Evolutionary conservation across 2,888 invertebrate genomes (phyloP).

Genomic region (Exocentrus adspersus): DNA sequence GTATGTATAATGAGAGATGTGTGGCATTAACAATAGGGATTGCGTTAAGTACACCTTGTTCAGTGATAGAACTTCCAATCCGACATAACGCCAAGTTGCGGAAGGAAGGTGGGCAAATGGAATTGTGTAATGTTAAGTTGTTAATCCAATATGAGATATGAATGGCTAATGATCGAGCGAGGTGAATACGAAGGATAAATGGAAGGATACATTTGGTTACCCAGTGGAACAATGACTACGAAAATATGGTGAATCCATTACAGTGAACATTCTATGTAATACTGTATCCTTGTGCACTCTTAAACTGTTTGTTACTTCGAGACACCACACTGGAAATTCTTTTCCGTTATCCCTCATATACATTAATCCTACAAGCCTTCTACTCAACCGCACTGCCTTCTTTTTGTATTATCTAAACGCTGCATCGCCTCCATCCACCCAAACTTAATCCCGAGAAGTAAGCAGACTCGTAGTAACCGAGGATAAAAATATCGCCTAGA

Average conservation of each 20-base stretch:
- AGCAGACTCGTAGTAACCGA: not conserved
- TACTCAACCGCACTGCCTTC: not conserved
- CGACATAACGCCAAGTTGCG: not conserved
- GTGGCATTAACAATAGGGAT: not conserved
- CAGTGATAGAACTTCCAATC: not conserved
- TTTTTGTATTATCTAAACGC: conserved; percentile 9
- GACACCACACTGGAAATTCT: too few species aligned
- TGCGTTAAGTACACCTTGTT: not conserved
- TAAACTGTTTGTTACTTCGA: too few species aligned
- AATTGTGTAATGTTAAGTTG: not conserved
- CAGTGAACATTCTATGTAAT: too few species aligned
- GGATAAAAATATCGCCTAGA: conserved; percentile 6
- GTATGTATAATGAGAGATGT: not conserved
- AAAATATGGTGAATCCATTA: too few species aligned
- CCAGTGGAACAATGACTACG: too few species aligned
- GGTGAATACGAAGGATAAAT: not conserved
- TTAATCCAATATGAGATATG: not conserved
- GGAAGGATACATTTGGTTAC: too few species aligned
- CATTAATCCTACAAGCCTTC: too few species aligned
- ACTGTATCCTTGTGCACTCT: too few species aligned
- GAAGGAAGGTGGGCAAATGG: not conserved
- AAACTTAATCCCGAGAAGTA: conserved; percentile 3
- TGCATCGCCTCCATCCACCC: conserved; percentile 9
- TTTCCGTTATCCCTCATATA: too few species aligned
- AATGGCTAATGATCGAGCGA: not conserved